phyloP scores from a whole-genome alignment of 2,113 vertebrate genomes.

The Andinoacara biseriatus region DNA sequence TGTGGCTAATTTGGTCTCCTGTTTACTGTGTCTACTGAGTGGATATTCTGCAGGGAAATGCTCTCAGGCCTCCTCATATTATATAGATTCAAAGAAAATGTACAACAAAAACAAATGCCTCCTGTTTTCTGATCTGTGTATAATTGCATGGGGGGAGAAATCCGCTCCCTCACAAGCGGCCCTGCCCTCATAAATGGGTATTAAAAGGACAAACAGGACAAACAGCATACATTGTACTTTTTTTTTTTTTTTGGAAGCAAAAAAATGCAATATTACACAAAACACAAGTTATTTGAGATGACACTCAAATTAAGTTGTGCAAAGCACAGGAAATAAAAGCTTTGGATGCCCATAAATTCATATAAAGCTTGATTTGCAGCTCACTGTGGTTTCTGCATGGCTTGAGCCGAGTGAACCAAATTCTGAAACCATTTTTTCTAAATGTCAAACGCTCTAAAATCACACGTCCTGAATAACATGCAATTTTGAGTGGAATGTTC shows the following conservation, averaged over 20 bases:
- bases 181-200: background rate
- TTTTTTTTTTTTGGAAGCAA: background rate
- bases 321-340: conserved; percentile 37
- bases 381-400: conserved; percentile 57
- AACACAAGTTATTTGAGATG: background rate
- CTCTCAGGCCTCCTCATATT: background rate
- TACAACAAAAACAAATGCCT: background rate
- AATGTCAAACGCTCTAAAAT: conserved; percentile 4
- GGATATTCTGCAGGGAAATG: background rate
- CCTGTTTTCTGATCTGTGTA: background rate
- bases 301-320: conserved; percentile 22
- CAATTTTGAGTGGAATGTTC: background rate
- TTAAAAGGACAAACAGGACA: conserved; percentile 12
- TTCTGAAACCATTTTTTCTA: background rate
- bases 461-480: background rate
- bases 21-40: conserved; percentile 10
- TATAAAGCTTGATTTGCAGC: conserved; percentile 22
- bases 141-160: background rate
- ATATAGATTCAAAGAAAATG: conserved; percentile 3
- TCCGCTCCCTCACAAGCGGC: background rate
- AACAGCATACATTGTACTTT: background rate
- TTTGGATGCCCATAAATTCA: background rate
- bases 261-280: background rate
- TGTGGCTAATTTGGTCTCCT: conserved; percentile 22
- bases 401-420: conserved; percentile 20